These are phyloP conservation scores for Aphelenchoides besseyi DNA, from an alignment of 1,140 invertebrate species.

Conservation along the genomic window DNA sequence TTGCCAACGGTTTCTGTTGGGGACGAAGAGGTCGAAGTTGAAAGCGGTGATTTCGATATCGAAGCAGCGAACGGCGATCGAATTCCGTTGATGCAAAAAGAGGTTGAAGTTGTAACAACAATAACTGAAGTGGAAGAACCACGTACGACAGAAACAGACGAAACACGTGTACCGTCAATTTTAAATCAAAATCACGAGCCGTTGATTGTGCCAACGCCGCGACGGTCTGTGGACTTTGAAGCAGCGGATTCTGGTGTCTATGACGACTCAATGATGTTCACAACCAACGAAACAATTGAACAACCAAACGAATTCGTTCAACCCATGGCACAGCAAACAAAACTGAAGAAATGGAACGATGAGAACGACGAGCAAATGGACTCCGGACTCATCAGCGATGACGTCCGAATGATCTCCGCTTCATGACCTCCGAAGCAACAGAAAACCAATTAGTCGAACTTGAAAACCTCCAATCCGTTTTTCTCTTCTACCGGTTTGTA, in stretches of 20 bases:
- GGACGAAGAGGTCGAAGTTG: constrained; percentile 6
- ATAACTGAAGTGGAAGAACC: neutral
- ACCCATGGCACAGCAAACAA: neutral
- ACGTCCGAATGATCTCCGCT: constrained; percentile 34
- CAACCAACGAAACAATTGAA: neutral
- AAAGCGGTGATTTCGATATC: constrained; percentile 20
- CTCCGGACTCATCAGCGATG: constrained; percentile 35
- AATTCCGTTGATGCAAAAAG: neutral
- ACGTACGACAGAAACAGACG: neutral
- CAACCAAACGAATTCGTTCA: neutral
- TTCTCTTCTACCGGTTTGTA: too few species aligned
- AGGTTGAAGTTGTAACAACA: neutral
- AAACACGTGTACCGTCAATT: neutral
- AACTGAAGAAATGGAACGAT: neutral
- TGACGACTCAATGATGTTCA: constrained; percentile 16
- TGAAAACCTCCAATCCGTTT: too few species aligned
- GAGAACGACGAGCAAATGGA: constrained; percentile 19
- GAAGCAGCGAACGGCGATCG: neutral
- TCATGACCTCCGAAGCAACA: constrained; percentile 12
- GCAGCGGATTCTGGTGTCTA: neutral
- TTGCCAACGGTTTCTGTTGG: constrained; percentile 4
- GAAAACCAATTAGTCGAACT: too few species aligned
- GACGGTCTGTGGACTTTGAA: neutral
- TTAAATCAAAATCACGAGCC: too few species aligned
- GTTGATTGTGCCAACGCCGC: neutral